Base-by-base conservation (phyloP, 1,140 invertebrate genomes). In the Yoshiicerus persimilis region DNA sequence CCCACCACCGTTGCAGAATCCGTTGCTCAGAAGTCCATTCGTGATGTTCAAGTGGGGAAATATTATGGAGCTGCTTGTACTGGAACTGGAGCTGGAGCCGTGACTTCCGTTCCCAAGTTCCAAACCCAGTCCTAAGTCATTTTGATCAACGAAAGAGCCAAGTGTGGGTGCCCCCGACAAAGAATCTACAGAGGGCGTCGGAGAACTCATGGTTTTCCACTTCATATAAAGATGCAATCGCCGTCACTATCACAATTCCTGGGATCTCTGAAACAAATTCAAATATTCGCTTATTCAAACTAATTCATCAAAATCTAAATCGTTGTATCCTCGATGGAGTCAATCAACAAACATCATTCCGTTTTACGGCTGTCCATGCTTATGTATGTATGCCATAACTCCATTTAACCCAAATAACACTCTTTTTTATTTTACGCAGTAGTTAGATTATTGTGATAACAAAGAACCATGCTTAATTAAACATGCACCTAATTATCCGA, bases 111-210 rank as follows among this genome's bases (percentile, higher is more conserved):
- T 89, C 9, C 84, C 66, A 20, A 90, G 75, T 39, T 90, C 90
- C 30, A 90, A 83, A 30, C 89, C 89, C 27, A 91, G 86, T 30
- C 88, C 89, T 25, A 89, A 86, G 32, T 91, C 90, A 83, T 90
- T 89, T 11, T 88, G 89, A 87, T 96, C 96, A 91, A 95, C 94
- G 89, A 95, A 95, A 91, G 96, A 97, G 94, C 96, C 96, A 93
- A 97, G 95, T 92, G 96, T 97, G 94, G 96, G 96, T 93, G 96
- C 96, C 95, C 96, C 96, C 92, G 95, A 95, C 93, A 96, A 94
- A 93, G 96, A 97, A 95, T 97, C 96, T 94, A 97, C 94, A 93
- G 96, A 97, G 92, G 96, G 96, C 94, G 97, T 97, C 92, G 96
- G 96, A 92, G 96, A 96, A 93, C 95, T 95, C 95, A 95, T 95